Conservation (phyloP, 1,140 invertebrate genomes). For the Psilanteris sp. region DNA sequence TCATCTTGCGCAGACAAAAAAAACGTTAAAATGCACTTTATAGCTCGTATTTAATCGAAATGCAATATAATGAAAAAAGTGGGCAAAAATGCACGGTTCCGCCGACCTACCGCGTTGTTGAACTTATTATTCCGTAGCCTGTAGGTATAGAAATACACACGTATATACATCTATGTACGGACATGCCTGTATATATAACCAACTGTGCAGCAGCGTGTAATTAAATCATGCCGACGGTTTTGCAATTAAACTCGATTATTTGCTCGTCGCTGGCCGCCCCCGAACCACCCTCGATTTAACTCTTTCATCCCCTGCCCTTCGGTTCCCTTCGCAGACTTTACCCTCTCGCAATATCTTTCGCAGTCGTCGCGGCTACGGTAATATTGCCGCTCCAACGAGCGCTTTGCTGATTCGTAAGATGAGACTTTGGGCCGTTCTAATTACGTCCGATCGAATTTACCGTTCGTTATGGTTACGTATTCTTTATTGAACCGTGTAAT, state of each 20-base stretch:
- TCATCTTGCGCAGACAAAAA: constrained; percentile 42
- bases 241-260: constrained; percentile 82
- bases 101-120: constrained; percentile 65
- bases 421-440: constrained; percentile 70
- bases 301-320: constrained; percentile 73
- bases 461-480: constrained; percentile 40
- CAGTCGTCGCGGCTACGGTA: constrained; percentile 66
- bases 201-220: constrained; percentile 73
- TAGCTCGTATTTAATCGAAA: constrained; percentile 65
- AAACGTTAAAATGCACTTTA: constrained; percentile 41
- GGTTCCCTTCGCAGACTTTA: constrained; percentile 55
- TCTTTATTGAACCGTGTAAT: constrained; percentile 39
- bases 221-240: constrained; percentile 81
- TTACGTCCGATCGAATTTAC: constrained; percentile 66
- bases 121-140: constrained; percentile 66
- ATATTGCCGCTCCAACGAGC: constrained; percentile 69
- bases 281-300: constrained; percentile 74
- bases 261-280: constrained; percentile 76
- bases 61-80: constrained; percentile 65
- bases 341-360: constrained; percentile 72
- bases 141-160: constrained; percentile 64
- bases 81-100: constrained; percentile 58
- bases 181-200: constrained; percentile 60
- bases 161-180: constrained; percentile 52
- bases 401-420: constrained; percentile 69